These are phyloP conservation scores for Drosophila mojavensis DNA, from an alignment of 1,140 invertebrate species.

Conservation along the genomic window DNA sequence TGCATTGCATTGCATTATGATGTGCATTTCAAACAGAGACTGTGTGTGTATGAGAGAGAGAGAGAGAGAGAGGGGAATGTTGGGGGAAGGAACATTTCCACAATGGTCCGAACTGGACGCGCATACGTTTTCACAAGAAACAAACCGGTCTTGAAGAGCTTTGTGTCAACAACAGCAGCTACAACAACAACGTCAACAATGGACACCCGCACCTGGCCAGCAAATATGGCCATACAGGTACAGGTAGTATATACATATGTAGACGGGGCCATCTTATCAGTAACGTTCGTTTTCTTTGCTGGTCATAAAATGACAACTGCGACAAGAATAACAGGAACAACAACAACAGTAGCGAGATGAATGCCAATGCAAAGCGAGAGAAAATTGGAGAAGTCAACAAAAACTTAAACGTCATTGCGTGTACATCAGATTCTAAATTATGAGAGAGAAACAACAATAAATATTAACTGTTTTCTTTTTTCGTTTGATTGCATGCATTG, in stretches of 20 bases:
- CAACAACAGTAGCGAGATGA: slow-evolving; percentile 56
- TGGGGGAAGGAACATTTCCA: not conserved
- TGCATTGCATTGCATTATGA: slow-evolving; percentile 22
- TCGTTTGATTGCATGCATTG: slow-evolving; percentile 17
- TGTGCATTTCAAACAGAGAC: not conserved
- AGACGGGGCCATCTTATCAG: slow-evolving; percentile 59
- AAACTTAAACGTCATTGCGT: slow-evolving; percentile 45
- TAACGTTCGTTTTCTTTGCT: slow-evolving; percentile 61
- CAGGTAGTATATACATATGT: not conserved
- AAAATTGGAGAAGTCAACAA: slow-evolving; percentile 37
- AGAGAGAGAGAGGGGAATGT: not conserved
- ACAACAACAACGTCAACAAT: slow-evolving; percentile 10
- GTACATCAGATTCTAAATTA: slow-evolving; percentile 14
- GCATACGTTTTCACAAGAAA: slow-evolving; percentile 29
- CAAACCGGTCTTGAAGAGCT: slow-evolving; percentile 25
- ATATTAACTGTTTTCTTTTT: slow-evolving; percentile 38
- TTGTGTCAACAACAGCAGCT: not conserved
- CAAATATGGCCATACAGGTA: slow-evolving; percentile 19
- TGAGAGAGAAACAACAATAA: slow-evolving; percentile 9
- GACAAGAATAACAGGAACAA: slow-evolving; percentile 40
- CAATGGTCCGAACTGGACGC: slow-evolving; percentile 36
- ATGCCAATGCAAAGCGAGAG: slow-evolving; percentile 38
- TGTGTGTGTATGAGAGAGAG: too few relatives aligned
- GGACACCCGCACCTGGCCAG: slow-evolving; percentile 46
- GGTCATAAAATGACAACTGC: slow-evolving; percentile 52